These are phyloP conservation scores for Biston betularia DNA, from an alignment of 2,888 invertebrate species.

Conservation along the genomic window DNA sequence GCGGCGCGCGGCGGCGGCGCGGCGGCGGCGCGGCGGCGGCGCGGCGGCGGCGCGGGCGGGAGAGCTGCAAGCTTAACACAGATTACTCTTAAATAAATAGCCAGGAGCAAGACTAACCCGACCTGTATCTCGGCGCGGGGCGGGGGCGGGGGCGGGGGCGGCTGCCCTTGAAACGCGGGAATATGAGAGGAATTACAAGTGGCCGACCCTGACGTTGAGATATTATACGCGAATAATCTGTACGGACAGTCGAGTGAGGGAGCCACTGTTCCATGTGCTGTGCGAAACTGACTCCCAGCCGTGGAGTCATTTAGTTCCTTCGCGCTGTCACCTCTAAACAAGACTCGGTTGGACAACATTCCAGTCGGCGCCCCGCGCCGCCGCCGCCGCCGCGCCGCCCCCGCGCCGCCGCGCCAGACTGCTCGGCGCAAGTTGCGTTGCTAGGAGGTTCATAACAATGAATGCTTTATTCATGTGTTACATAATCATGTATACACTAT, in stretches of 20 bases:
- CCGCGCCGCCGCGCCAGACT: too few species aligned
- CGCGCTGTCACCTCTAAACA: neutral
- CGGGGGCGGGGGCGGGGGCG: neutral
- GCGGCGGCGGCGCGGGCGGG: too few species aligned
- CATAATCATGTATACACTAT: too few species aligned
- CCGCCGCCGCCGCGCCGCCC: too few species aligned
- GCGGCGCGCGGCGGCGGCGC: too few species aligned
- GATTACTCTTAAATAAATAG: conserved; percentile 20
- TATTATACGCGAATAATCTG: neutral
- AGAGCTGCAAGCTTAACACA: conserved; percentile 3
- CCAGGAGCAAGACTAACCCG: conserved; percentile 12
- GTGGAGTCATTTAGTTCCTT: neutral
- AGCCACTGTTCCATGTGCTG: neutral
- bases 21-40: too few species aligned
- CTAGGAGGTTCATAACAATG: too few species aligned
- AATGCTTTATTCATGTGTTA: too few species aligned
- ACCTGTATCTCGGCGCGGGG: conserved; percentile 6
- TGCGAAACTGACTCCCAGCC: neutral
- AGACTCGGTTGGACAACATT: neutral
- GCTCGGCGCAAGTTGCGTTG: too few species aligned
- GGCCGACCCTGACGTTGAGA: conserved; percentile 24
- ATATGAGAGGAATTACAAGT: conserved; percentile 33
- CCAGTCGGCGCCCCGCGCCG: neutral
- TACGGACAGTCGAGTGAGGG: neutral
- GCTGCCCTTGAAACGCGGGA: conserved; percentile 33